Conservation (phyloP, 37 sponge, comb jelly and placozoan species). For the Amphimedon queenslandica region DNA sequence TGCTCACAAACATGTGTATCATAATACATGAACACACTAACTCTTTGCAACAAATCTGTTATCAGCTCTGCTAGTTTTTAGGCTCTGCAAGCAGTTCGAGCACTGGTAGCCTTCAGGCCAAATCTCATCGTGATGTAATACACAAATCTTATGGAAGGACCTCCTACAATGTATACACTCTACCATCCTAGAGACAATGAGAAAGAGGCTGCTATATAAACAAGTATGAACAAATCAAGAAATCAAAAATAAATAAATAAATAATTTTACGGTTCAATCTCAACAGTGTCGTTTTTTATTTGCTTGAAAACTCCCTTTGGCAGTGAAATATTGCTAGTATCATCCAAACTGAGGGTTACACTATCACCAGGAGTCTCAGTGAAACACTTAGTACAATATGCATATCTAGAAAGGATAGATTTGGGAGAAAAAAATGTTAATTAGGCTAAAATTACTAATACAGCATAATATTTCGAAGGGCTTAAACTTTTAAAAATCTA, state of each 20-base stretch:
- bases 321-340: slow-evolving; percentile 15
- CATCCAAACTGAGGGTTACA: slow-evolving; percentile 83
- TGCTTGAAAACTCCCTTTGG: slow-evolving; percentile 62
- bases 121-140: slow-evolving; percentile 75
- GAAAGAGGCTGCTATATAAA: too few relatives aligned
- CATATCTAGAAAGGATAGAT: too few relatives aligned
- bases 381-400: slow-evolving; percentile 94
- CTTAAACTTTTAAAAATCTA: too few relatives aligned
- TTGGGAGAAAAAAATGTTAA: too few relatives aligned
- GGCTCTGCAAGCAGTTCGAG: slow-evolving; percentile 46
- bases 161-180: slow-evolving; percentile 88
- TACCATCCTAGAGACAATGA: slow-evolving; percentile 55
- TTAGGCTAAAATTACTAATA: too few relatives aligned
- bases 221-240: not conserved
- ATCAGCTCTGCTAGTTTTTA: slow-evolving; percentile 23
- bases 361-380: slow-evolving; percentile 75
- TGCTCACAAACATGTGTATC: not conserved
- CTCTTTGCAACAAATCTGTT: slow-evolving; percentile 50
- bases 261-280: slow-evolving; percentile 77
- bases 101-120: slow-evolving; percentile 82
- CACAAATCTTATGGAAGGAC: slow-evolving; percentile 86
- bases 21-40: not conserved
- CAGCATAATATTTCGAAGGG: too few relatives aligned
- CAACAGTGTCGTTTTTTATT: slow-evolving; percentile 84
- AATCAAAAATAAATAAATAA: not conserved